phyloP scores from a whole-genome alignment of 2,113 vertebrate species.

The Phocoena phocoena region DNA sequence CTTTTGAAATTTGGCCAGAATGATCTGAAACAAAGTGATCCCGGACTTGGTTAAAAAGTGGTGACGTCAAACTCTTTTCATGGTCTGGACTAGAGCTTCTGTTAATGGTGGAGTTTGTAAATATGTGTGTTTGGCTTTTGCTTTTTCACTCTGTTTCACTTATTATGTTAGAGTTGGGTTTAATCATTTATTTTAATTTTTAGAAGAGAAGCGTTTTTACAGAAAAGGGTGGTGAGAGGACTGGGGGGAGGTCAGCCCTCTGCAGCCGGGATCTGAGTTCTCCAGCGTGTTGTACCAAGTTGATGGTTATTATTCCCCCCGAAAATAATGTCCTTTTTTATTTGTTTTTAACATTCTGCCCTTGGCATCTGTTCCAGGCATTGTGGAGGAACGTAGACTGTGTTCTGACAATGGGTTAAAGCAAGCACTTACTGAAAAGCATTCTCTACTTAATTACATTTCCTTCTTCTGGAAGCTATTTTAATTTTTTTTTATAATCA shows the following conservation, averaged over 20 bases:
- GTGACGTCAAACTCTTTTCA: accelerated
- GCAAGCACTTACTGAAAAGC: constrained; percentile 88
- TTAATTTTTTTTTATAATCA: constrained; percentile 89
- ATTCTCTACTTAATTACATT: constrained; percentile 90
- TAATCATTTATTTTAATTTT: constrained; percentile 60
- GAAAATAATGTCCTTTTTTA: constrained; percentile 85
- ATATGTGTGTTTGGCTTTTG: background rate
- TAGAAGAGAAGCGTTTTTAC: constrained; percentile 59
- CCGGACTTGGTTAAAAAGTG: background rate
- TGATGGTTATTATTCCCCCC: constrained; percentile 82
- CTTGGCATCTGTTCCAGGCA: constrained; percentile 89
- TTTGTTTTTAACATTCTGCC: constrained; percentile 88
- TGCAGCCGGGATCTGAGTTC: constrained; percentile 79
- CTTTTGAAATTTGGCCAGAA: background rate
- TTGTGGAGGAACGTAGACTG: constrained; percentile 85
- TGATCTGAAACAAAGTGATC: constrained; percentile 41
- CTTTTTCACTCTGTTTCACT: background rate
- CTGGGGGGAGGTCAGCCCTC: constrained; percentile 72
- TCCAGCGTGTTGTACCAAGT: constrained; percentile 65
- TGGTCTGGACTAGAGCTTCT: background rate
- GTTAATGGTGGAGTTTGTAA: background rate
- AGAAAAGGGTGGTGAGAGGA: constrained; percentile 63
- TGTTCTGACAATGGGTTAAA: constrained; percentile 87
- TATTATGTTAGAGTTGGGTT: background rate
- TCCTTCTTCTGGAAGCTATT: constrained; percentile 90